Evolutionary conservation across 2,113 vertebrate species (phyloP).

Genomic region (Chlorocebus sabaeus): DNA sequence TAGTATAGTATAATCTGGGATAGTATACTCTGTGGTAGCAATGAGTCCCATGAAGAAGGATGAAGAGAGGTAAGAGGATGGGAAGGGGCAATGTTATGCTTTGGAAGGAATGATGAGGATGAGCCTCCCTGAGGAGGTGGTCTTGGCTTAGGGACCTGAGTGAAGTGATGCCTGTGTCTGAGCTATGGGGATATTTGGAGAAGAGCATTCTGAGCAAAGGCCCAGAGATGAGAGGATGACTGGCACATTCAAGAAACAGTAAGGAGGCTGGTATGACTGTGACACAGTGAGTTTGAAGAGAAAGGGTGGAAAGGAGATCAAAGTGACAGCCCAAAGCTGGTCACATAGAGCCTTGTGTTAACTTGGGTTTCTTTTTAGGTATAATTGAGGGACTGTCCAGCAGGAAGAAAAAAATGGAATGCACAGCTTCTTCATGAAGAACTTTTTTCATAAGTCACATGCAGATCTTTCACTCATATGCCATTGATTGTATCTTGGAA

Average conservation of each 20-base stretch:
- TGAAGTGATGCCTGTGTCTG: neutral
- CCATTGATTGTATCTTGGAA: neutral
- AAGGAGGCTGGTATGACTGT: neutral
- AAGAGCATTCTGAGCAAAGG: neutral
- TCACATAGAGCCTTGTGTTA: neutral
- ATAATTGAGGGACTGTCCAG: neutral
- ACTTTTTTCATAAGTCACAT: neutral
- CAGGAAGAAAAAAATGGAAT: neutral
- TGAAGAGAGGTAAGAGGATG: neutral
- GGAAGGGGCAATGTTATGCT: neutral
- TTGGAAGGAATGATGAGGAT: neutral
- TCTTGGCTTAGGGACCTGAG: neutral
- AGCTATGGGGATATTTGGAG: neutral
- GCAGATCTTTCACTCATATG: neutral
- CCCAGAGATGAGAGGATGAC: neutral
- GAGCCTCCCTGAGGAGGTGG: neutral
- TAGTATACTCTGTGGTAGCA: neutral
- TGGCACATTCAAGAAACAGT: neutral
- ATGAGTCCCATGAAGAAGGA: neutral
- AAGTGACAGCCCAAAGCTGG: neutral
- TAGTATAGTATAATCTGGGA: neutral
- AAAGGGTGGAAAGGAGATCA: neutral
- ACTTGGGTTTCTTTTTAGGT: neutral
- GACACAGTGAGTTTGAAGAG: neutral
- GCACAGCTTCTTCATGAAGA: neutral